Evolutionary conservation across 1,140 invertebrate genomes (phyloP).

Genomic region (Coboldia fuscipes): DNA sequence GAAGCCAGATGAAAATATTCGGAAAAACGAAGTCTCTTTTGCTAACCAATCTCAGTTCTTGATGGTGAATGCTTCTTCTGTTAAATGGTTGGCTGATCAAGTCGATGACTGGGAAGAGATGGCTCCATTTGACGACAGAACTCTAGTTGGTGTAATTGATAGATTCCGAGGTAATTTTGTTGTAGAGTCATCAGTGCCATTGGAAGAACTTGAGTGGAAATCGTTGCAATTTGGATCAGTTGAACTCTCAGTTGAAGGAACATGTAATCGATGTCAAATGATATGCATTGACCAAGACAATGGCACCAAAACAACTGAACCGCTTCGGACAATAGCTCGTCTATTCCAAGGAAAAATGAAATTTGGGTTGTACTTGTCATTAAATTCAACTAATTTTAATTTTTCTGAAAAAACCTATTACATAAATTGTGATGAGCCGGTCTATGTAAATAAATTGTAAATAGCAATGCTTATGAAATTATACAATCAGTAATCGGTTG

Average conservation of each 20-base stretch:
- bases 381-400: not conserved
- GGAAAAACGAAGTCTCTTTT: conserved; percentile 33
- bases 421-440: not conserved
- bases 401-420: not conserved
- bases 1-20: not conserved
- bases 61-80: conserved; percentile 53
- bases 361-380: conserved; percentile 53
- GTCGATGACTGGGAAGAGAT: conserved; percentile 21
- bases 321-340: conserved; percentile 56
- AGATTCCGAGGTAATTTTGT: conserved; percentile 49
- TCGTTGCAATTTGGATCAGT: conserved; percentile 37
- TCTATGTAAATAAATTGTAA: not conserved
- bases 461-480: conserved; percentile 2
- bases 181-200: conserved; percentile 32
- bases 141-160: conserved; percentile 29
- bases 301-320: conserved; percentile 58
- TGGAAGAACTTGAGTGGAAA: conserved; percentile 58
- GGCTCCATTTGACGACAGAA: conserved; percentile 22
- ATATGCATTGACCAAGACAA: conserved; percentile 77
- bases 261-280: conserved; percentile 82
- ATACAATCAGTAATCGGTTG: conserved; percentile 24
- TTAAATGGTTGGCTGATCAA: conserved; percentile 39
- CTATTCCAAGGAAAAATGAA: conserved; percentile 48
- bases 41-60: conserved; percentile 79
- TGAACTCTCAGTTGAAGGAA: conserved; percentile 39